Base-by-base conservation (phyloP, 2,797 vertebrate genomes). In the Hylomyscus alleni region DNA sequence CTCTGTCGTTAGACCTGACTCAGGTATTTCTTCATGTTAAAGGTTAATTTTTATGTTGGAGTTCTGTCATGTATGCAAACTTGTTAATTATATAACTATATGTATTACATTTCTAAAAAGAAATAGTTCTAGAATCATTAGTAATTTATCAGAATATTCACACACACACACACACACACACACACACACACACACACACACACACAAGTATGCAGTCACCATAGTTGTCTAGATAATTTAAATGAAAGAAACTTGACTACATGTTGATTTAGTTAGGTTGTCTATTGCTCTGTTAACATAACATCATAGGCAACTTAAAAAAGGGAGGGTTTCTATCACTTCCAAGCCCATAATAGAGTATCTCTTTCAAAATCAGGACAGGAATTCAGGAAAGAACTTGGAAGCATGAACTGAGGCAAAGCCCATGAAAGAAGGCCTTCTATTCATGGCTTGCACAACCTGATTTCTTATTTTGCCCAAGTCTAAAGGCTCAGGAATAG, bases 21-120 rank as follows among this genome's bases (percentile, higher is more conserved):
- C 60, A 15, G 84, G 47, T 37, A 12, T 54, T 60, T 75, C 75
- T 82, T 34, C 6, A 29, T 76, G 60, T 90, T 50, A 60, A 58
- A 54, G 80, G 26, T 50, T 89, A 15, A 60, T 52, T 65, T 80
- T 60, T 84, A 47, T 69, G 31, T 22, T 78, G 58, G 54, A 54
- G 40, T 54, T 88, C 40, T 10, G 40, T 83, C 85, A 34, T 56
- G 15, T 91, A 69, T 93, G n/a, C 62, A 82, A 91, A 89, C 76
- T 31, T 65, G 78, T 89, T 78, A 81, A 95, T 91, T 72, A 37
- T 44, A 75, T 62, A n/a, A 78, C 60, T 82, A 40, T 52, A 52
- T 84, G 50, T 7, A 24, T 69, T 52, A 22, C 15, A 17, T 73
- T 44, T 44, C 44, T 44, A 44, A 44, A 44, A 44, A 44, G 6